Evolutionary conservation across 2,113 vertebrate genomes (phyloP), one percentile per base, ranked within the genome.

Genomic region (Martes martes): DNA sequence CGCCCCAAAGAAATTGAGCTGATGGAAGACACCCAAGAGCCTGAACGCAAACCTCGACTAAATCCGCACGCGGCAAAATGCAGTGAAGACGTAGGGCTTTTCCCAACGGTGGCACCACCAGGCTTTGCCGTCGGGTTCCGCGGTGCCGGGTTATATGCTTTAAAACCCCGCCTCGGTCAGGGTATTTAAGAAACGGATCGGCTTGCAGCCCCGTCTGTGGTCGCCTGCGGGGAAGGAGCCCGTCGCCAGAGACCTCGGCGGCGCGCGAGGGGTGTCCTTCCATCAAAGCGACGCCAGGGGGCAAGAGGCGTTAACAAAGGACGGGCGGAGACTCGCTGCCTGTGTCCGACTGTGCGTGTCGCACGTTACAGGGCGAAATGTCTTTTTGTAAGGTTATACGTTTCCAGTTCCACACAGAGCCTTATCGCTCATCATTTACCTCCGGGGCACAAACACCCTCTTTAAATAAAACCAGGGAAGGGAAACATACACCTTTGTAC

Each of bases 251-350:
- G 28, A 14, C 55, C 57, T 59, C 18, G 0, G 28, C 31, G 3
- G 42, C 31, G 21, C 6, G 8, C 24, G 21, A 6, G 74, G 95
- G 89, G 78, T 98, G 99, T 98, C 96, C 97, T 99, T 98, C 94
- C 98, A 88, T 86, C 67, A 82, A 95, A 96, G 97, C 92, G 94
- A 98, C 99, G 97, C 99, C 98, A 99, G 99, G 98, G 99, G 99
- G 98, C 98, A 98, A 98, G 98, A 98, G 97, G 97, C 65, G 18
- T 97, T 98, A 98, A 98, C 98, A 93, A 98, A 98, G 98, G 50
- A 92, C 14, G 0, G 28, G 28, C 11, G 4, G 7, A 39, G 6
- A 69, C 42, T 0, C 67, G 1, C 24, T 14, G 74, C 76, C 96
- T 87, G 47, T 55, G 45, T 82, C 95, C 71, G 33, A 50, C 84